Percentiles rank a stretch among this genome's conserved stretches.
phyloP scores from a whole-genome alignment of 1,140 invertebrate species.

The Centruroides sculpturatus region DNA sequence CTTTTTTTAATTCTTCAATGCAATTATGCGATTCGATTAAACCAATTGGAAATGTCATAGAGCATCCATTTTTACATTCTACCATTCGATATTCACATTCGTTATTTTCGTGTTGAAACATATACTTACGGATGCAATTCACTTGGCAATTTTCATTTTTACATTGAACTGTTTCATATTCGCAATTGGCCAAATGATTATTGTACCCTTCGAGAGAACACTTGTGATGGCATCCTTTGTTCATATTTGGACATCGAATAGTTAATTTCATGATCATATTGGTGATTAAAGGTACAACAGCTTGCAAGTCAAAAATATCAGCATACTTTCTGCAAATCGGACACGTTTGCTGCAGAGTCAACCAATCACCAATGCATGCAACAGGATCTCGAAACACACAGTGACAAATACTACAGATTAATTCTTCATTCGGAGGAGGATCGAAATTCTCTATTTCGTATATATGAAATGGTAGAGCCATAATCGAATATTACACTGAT shows the following conservation, averaged over 20 bases:
- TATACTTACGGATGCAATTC: neutral
- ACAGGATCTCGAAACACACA: constrained; percentile 11
- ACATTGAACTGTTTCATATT: constrained; percentile 1
- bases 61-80: neutral
- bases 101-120: neutral
- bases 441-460: constrained; percentile 8
- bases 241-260: neutral
- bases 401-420: constrained; percentile 10
- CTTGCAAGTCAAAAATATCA: neutral
- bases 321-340: constrained; percentile 8
- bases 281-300: constrained; percentile 3
- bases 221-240: constrained; percentile 5
- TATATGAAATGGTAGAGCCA: constrained; percentile 16
- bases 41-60: neutral
- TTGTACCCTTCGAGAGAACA: constrained; percentile 2
- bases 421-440: constrained; percentile 10
- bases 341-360: constrained; percentile 1
- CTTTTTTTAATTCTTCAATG: constrained; percentile 1
- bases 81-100: neutral
- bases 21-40: constrained; percentile 1
- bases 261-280: constrained; percentile 10
- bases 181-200: constrained; percentile 1
- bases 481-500: neutral
- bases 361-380: constrained; percentile 7
- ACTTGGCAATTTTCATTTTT: constrained; percentile 3